Percentiles rank a stretch among this genome's conserved stretches.
These are phyloP conservation scores for Teinopalpus imperialis DNA, from an alignment of 2,888 invertebrate species.

Conservation along the genomic window DNA sequence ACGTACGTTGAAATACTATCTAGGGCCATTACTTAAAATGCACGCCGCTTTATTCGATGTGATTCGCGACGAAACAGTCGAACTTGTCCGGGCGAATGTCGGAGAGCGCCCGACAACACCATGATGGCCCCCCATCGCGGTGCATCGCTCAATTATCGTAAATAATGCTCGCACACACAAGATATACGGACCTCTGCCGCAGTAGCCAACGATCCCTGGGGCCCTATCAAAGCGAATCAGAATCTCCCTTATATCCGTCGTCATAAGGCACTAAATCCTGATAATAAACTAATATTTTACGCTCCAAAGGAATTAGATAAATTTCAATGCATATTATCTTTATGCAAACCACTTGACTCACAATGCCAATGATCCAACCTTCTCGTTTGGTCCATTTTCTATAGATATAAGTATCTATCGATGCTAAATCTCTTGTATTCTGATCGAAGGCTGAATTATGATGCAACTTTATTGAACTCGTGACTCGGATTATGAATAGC, in stretches of 20 bases:
- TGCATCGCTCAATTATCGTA: constrained; percentile 82
- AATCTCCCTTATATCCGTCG: constrained; percentile 45
- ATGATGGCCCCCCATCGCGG: constrained; percentile 81
- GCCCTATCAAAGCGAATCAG: constrained; percentile 41
- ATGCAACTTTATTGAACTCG: constrained; percentile 44
- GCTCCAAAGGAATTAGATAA: constrained; percentile 54
- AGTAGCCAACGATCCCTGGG: constrained; percentile 71
- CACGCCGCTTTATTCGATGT: constrained; percentile 80
- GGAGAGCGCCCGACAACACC: constrained; percentile 77
- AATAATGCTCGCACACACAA: constrained; percentile 81
- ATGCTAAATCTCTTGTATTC: constrained; percentile 66
- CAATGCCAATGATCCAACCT: constrained; percentile 71
- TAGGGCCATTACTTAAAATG: constrained; percentile 81
- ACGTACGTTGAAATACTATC: constrained; percentile 79
- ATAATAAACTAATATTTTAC: constrained; percentile 44
- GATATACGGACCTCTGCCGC: constrained; percentile 74
- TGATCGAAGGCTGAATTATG: constrained; percentile 50
- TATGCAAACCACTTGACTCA: constrained; percentile 79
- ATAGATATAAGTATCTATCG: constrained; percentile 71
- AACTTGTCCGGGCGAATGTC: constrained; percentile 81
- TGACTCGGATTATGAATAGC: constrained; percentile 27
- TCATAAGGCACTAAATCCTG: constrained; percentile 46
- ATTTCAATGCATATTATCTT: constrained; percentile 79
- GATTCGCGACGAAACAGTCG: constrained; percentile 80
- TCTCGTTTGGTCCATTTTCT: constrained; percentile 67